phyloP scores from a whole-genome alignment of 2,888 invertebrate genomes.

The Cephus runcator region DNA sequence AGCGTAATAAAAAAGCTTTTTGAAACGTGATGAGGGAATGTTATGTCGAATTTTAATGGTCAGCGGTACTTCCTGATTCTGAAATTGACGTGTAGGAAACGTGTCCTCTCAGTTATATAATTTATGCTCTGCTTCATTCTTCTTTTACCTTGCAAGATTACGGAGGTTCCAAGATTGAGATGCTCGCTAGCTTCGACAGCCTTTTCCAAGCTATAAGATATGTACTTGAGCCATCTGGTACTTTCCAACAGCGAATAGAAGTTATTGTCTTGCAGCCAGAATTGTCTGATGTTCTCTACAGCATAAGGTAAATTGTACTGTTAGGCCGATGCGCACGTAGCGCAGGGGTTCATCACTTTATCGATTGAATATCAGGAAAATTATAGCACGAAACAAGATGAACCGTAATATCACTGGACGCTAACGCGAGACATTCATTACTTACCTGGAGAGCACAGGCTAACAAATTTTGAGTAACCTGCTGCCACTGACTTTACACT shows the following conservation, averaged over 20 bases:
- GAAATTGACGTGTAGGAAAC: no score
- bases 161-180: slow-evolving; percentile 75
- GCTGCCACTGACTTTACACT: slow-evolving; percentile 53
- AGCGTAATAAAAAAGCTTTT: no score
- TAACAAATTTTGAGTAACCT: slow-evolving; percentile 56
- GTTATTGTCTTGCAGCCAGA: slow-evolving; percentile 81
- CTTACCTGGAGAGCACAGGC: slow-evolving; percentile 57
- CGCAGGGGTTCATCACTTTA: no score
- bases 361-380: no score
- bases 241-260: slow-evolving; percentile 82
- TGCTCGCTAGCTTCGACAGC: slow-evolving; percentile 78
- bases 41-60: no score
- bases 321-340: no score
- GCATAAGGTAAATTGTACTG: neutral
- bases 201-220: slow-evolving; percentile 80
- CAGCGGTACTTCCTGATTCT: no score
- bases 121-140: no score
- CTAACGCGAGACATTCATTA: neutral
- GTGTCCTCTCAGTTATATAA: no score
- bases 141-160: slow-evolving; percentile 83
- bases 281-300: slow-evolving; percentile 65
- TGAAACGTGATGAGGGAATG: no score
- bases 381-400: no score
- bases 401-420: no score
- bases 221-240: slow-evolving; percentile 87